Evolutionary conservation across 2,113 vertebrate genomes (phyloP), one percentile per base, ranked within the genome.

Genomic region (Chunga burmeisteri): DNA sequence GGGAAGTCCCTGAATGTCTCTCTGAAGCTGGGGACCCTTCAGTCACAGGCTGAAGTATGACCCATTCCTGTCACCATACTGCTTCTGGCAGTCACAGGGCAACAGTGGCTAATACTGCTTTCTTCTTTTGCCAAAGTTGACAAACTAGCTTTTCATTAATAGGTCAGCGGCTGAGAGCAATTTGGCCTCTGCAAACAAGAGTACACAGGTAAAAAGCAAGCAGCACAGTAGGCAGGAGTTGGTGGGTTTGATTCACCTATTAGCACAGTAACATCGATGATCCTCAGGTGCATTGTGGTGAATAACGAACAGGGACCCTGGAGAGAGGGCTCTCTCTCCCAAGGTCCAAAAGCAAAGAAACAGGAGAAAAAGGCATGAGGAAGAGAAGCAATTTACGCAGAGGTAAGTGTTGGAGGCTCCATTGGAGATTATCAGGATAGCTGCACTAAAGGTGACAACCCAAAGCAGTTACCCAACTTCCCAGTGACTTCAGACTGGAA

Each of bases 1-100:
- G 22, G 78, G 85, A 97, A 97, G 94, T 94, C 94, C 65, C 96
- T 83, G 73, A 89, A 59, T 82, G 92, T 75, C 91, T 96, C 70
- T 88, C 52, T 55, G 81, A 78, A 81, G 81, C 80, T 81, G 38
- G 49, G 88, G 90, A 91, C 93, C 84, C 71, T 88, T 81, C 52
- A 87, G 73, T 82, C 62, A 55, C 2, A 0, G 68, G 14, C 59
- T 87, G 79, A 81, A 91, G 65, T 50, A 62, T 71, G 90, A 95
- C 63, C 67, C 22, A 56, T 25, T 81, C 88, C 90, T 96, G 72
- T 86, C 79, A 80, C 78, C 70, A 6, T 3, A 32, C 53, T n/a
- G 81, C 84, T 75, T 26, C 85, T 84, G 63, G 49, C 61, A 94
- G 75, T 23, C 82, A 75, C 68, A 21, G 56, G 36, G 36, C 73